Base-by-base conservation (phyloP, 2,797 vertebrate genomes). In the Enteromius radiatus region DNA sequence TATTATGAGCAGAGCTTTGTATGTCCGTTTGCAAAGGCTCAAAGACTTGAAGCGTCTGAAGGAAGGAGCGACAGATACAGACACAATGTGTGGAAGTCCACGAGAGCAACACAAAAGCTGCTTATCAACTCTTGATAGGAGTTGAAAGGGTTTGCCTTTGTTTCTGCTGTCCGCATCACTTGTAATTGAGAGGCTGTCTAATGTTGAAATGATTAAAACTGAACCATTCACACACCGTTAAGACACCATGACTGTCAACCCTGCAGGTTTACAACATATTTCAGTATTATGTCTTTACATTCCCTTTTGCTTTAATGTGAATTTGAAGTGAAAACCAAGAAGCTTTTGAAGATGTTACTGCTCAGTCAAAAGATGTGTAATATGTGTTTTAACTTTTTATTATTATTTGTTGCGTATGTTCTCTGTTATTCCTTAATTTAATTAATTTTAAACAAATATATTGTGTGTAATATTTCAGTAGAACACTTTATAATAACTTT, bases 11-110 rank as follows among this genome's bases (percentile, higher is more conserved):
- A 95, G 92, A 70, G 82, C 89, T 87, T 89, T 75, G 70, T 77
- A 73, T 71, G 93, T 94, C 80, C 56, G 26, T 94, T 90, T 92
- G 93, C 87, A 83, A 79, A 93, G 94, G 92, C 96, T 95, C 95
- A 97, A 95, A 96, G 96, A 94, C 92, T 95, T 74, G 92, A 96
- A 89, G 93, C 95, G 56, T 89, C 91, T 94, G 89, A 95, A 95
- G 91, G 65, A 94, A 93, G 95, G 89, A 95, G 89, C 91, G 93
- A 90, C 94, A 95, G 89, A 95, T 94, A 93, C 94, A 96, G 93
- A 95, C 95, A 91, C 95, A 95, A 92, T 94, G 93, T 91, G 95
- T 94, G 92, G 95, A 95, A 49, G 84, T 95, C 88, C 94, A 95
- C 84, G 93, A 94, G 93, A 95, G 95, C 89, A 94, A 95, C 91